Evolutionary conservation across 2,888 invertebrate genomes (phyloP).

Genomic region (Thecocarcelia acutangulata): DNA sequence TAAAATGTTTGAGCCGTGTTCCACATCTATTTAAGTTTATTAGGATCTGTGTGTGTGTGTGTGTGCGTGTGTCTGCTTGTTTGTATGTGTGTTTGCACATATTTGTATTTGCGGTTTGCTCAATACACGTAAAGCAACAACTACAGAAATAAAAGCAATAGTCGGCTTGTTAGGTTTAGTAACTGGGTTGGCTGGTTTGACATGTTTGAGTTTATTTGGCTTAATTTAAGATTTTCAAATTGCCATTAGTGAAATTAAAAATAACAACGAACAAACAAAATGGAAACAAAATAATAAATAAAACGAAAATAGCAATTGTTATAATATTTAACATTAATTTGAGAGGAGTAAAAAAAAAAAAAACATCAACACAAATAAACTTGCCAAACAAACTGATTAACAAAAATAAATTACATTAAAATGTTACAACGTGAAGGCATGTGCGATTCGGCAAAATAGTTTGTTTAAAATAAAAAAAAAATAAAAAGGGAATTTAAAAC

Average conservation of each 20-base stretch:
- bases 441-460: background rate
- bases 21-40: conserved; percentile 27
- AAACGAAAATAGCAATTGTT: conserved; percentile 46
- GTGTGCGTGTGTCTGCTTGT: conserved; percentile 7
- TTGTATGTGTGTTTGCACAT: conserved; percentile 14
- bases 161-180: conserved; percentile 48
- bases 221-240: conserved; percentile 56
- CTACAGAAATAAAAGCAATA: conserved; percentile 21
- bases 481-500: background rate
- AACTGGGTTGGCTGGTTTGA: conserved; percentile 58
- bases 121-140: conserved; percentile 33
- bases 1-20: conserved; percentile 48
- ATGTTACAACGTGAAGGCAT: background rate
- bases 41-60: conserved; percentile 4
- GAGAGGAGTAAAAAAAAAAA: conserved; percentile 5
- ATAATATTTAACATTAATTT: conserved; percentile 62
- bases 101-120: too few relatives aligned
- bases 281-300: conserved; percentile 55
- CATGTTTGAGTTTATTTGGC: conserved; percentile 57
- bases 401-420: conserved; percentile 39
- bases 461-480: background rate
- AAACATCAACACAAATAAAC: background rate
- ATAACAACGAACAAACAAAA: conserved; percentile 31
- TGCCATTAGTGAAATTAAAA: conserved; percentile 59
- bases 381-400: conserved; percentile 11